Evolutionary conservation across 2,888 invertebrate species (phyloP).

Genomic region (Dryococelus australis): DNA sequence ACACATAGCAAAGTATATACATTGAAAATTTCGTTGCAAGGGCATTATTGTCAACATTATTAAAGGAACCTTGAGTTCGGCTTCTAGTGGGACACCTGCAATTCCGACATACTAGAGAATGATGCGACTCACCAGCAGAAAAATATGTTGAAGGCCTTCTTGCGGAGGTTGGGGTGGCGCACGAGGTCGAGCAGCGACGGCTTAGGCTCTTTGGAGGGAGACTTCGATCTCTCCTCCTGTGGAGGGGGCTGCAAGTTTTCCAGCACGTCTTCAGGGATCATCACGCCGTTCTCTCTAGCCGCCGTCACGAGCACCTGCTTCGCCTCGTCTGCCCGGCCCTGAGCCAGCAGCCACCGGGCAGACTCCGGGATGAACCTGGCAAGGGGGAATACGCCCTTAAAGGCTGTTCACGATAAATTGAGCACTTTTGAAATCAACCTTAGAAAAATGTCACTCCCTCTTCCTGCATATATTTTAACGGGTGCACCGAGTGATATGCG

Average conservation of each 20-base stretch:
- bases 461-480: too few species aligned
- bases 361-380: slow-evolving; percentile 75
- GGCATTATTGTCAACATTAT: too few species aligned
- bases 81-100: too few species aligned
- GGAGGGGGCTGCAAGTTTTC: slow-evolving; percentile 59
- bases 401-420: too few species aligned
- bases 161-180: slow-evolving; percentile 69
- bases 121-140: slow-evolving; percentile 69
- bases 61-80: too few species aligned
- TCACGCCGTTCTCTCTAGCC: slow-evolving; percentile 70
- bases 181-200: slow-evolving; percentile 65
- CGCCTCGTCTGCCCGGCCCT: slow-evolving; percentile 69
- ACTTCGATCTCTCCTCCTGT: slow-evolving; percentile 54
- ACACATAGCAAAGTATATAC: too few species aligned
- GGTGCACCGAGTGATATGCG: too few species aligned
- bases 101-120: too few species aligned
- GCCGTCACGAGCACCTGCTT: slow-evolving; percentile 68
- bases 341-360: slow-evolving; percentile 73
- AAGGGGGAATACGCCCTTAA: neutral
- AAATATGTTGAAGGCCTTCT: slow-evolving; percentile 72
- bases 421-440: too few species aligned
- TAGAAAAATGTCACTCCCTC: too few species aligned
- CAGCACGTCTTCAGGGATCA: slow-evolving; percentile 63
- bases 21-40: too few species aligned
- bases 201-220: slow-evolving; percentile 55